Percentiles rank a stretch among this genome's conserved stretches.
These are phyloP conservation scores for Turritopsis rubra DNA, from an alignment of 30 jellyfish, hydroid and myxozoan genomes.

Conservation along the genomic window DNA sequence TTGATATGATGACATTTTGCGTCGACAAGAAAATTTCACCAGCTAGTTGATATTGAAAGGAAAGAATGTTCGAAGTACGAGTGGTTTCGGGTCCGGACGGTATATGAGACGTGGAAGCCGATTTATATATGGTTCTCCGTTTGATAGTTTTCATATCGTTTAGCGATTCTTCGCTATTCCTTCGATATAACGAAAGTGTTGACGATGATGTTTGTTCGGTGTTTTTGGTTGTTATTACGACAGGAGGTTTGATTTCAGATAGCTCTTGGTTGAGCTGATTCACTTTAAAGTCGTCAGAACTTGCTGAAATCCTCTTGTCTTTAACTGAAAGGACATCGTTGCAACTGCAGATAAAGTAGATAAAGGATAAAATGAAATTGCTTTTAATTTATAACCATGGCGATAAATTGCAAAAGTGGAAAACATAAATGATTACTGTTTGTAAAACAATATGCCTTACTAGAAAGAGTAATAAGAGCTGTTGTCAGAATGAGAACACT, in stretches of 20 bases:
- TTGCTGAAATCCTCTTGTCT: not conserved
- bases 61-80: not conserved
- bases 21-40: not conserved
- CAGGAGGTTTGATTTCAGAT: not conserved
- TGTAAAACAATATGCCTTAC: too few species aligned
- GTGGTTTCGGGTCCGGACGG: not conserved
- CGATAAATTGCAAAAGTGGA: too few species aligned
- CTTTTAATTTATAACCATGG: too few species aligned
- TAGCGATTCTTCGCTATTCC: not conserved
- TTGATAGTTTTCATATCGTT: not conserved
- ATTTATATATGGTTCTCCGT: not conserved
- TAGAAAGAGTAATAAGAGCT: too few species aligned
- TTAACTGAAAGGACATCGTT: not conserved
- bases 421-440: too few species aligned
- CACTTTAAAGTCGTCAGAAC: not conserved
- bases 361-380: too few species aligned
- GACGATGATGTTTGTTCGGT: not conserved
- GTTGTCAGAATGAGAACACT: too few species aligned
- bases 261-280: not conserved
- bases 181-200: not conserved
- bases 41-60: not conserved
- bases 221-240: not conserved
- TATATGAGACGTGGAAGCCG: constrained; percentile 19
- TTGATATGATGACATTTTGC: not conserved
- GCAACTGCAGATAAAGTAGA: not conserved